Conservation (phyloP, 37 sponge, comb jelly and placozoan genomes). For the Halichondria panicea region DNA sequence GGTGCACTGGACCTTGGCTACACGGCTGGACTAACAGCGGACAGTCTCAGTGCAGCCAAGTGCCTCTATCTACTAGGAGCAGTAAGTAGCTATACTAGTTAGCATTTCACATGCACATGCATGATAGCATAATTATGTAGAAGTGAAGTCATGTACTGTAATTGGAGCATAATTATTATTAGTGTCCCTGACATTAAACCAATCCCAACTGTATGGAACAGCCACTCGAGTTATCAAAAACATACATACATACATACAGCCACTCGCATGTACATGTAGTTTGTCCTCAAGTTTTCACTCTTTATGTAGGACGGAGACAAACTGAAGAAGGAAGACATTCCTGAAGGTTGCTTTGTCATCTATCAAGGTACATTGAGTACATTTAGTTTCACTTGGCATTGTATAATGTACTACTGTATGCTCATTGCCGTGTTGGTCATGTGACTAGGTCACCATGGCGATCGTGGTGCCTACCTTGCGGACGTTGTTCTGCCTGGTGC, state of each 20-base stretch:
- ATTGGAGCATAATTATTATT: background rate
- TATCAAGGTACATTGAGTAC: constrained; percentile 66
- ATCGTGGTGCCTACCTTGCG: constrained; percentile 85
- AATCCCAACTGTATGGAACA: background rate
- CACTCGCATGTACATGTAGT: background rate
- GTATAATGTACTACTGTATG: background rate
- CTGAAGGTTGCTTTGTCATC: constrained; percentile 79
- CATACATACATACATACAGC: background rate
- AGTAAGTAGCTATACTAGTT: constrained; percentile 44
- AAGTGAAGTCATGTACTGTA: no score
- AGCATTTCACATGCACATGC: no score
- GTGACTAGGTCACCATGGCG: constrained; percentile 96
- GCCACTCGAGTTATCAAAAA: background rate
- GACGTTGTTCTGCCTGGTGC: constrained; percentile 95
- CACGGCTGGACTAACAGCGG: constrained; percentile 29
- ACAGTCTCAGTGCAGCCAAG: constrained; percentile 41
- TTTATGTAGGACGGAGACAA: constrained; percentile 53
- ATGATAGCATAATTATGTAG: no score
- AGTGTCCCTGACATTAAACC: background rate
- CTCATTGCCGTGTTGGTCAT: constrained; percentile 13
- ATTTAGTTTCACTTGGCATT: background rate
- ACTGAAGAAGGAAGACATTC: constrained; percentile 57
- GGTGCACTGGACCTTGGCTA: constrained; percentile 95
- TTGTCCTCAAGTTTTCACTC: background rate
- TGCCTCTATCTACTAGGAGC: constrained; percentile 91